Base-by-base conservation (phyloP, 2,797 vertebrate genomes). In the Schizopygopsis malacanthus region DNA sequence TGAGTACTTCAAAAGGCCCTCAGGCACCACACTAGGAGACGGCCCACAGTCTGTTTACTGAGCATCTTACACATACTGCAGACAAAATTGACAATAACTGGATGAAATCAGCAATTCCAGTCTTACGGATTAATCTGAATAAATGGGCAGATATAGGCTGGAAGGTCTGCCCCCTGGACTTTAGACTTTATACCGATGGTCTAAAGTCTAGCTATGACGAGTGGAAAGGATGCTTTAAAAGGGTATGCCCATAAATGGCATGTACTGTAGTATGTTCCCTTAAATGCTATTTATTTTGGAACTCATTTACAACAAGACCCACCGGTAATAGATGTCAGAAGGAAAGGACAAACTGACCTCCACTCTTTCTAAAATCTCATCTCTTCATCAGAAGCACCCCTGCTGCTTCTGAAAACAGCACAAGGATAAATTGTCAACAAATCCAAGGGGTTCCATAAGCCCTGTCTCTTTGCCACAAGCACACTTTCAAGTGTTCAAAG, bases 291-390 rank as follows among this genome's bases (percentile, higher is more conserved):
- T 65, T 76, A 65, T 39, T 78, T 41, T 33, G n/a, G 12, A 45
- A 41, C 37, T n/a, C 5, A 33, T 59, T 79, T 70, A 37, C 50
- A 78, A 54, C 43, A 39, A 41, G 28, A 45, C 16, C 56, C 59
- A 52, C 20, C 0, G 0, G 12, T 69, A 47, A 33, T 16, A 6
- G 15, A 11, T n/a, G 73, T 70, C 75, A 77, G 63, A 84, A 28
- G 1, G 25, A 84, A 71, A 79, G 75, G 73, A 78, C 63, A 47
- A 79, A 78, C 25, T 56, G 47, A 85, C 75, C 79, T 81, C 85
- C 37, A 56, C 20, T 52, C 47, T 13, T 70, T 47, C 67, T 41
- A 37, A 63, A 52, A 61, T 67, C 61, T 81, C 61, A 86, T 67
- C 71, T 81, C 33, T 75, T 75, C 79, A 69, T 81, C 70, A 69